Base-by-base conservation (phyloP, 2,113 vertebrate genomes). In the Tympanuchus pallidicinctus region DNA sequence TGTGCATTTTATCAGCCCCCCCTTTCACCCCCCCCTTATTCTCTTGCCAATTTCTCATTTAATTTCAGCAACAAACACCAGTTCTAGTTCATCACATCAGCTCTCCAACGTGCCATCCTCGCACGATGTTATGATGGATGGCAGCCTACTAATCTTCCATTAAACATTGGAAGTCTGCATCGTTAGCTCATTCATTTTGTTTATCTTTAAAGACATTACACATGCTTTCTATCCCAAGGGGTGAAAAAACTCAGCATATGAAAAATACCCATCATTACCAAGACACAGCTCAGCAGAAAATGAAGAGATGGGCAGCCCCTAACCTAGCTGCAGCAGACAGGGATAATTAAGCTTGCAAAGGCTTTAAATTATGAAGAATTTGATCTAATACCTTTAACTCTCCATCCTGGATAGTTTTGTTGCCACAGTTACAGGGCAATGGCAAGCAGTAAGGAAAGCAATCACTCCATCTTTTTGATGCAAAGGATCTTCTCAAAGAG, bases 341-440 rank as follows among this genome's bases (percentile, higher is more conserved):
- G 36, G 71, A 56, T 80, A 57, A 45, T 83, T 56, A 88, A 63
- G 57, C 54, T 82, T 69, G 17, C 43, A 70, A 73, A 25, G 54
- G 52, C 22, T 43, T 87, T 65, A 86, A 96, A 95, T 90, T 86
- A 69, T 27, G 85, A 65, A 67, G 16, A 77, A 89, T 90, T 94
- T 88, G 74, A 91, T 45, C 94, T 97, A 96, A 97, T 89, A 88
- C 85, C 63, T 92, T 94, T 94, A 80, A 86, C 83, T 83, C 85
- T 94, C 43, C 34, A 66, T 96, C 92, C 87, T 95, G 82, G 60
- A 66, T 60, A 90, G 80, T 88, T 96, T 84, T 78, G 77, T 94
- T 91, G 92, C 96, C 94, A 92, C 95, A 86, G 91, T 96, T 97
- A 94, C 96, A 54, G 76, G 73, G 42, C 42, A 54, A 91, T 61